Evolutionary conservation across 2,888 invertebrate species (phyloP).

Genomic region (Tryphoninae sp.): DNA sequence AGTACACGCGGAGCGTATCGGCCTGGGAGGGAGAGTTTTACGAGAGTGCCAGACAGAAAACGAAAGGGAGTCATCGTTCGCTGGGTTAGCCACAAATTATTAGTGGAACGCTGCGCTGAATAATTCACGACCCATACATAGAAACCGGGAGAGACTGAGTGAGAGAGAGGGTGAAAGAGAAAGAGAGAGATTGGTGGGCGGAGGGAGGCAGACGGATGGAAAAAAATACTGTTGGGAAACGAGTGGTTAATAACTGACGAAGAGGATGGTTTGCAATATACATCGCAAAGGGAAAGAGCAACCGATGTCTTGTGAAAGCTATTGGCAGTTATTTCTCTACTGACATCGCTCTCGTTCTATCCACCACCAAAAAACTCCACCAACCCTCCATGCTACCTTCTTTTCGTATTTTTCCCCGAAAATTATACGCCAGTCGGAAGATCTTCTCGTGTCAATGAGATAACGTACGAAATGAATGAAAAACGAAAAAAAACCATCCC

Average conservation of each 20-base stretch:
- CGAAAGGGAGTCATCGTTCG: slow-evolving; percentile 16
- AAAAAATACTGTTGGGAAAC: slow-evolving; percentile 48
- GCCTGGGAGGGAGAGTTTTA: slow-evolving; percentile 17
- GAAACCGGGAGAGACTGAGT: slow-evolving; percentile 38
- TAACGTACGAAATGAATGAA: slow-evolving; percentile 24
- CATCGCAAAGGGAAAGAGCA: slow-evolving; percentile 19
- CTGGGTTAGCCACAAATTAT: slow-evolving; percentile 58
- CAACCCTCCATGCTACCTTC: neutral
- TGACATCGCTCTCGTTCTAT: neutral
- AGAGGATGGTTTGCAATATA: slow-evolving; percentile 9
- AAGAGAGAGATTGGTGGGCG: slow-evolving; percentile 23
- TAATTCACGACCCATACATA: slow-evolving; percentile 56
- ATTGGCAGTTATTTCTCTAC: slow-evolving; percentile 27
- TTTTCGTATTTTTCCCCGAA: neutral
- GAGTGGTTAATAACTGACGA: slow-evolving; percentile 59
- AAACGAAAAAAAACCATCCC: slow-evolving; percentile 47
- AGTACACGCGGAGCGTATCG: slow-evolving; percentile 13
- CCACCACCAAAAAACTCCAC: neutral
- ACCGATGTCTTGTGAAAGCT: slow-evolving; percentile 28
- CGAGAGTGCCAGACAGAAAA: slow-evolving; percentile 5
- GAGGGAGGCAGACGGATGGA: neutral
- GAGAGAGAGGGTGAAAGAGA: slow-evolving; percentile 21
- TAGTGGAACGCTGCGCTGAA: slow-evolving; percentile 50
- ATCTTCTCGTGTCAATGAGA: slow-evolving; percentile 28
- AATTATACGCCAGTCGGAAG: slow-evolving; percentile 39